phyloP scores from a whole-genome alignment of 2,888 invertebrate species.

The Zhengitettix transpicula region DNA sequence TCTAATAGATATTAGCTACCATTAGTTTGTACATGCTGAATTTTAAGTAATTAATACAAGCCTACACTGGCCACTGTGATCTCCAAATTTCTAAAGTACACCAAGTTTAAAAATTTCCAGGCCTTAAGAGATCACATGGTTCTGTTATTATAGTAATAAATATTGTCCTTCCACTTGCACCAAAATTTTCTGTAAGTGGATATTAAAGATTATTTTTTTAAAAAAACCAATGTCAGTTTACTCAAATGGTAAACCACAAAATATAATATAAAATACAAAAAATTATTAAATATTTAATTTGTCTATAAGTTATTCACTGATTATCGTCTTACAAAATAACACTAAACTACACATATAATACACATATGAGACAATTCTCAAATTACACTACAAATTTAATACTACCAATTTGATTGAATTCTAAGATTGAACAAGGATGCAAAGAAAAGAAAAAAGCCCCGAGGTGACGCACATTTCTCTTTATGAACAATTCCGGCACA shows the following conservation, averaged over 20 bases:
- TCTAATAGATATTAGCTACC: neutral
- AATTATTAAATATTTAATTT: slow-evolving; percentile 15
- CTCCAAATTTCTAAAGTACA: neutral
- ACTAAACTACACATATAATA: slow-evolving; percentile 15
- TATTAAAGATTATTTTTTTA: neutral
- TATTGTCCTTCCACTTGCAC: neutral
- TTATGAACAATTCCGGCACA: neutral
- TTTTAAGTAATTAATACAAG: neutral
- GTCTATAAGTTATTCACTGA: slow-evolving; percentile 11
- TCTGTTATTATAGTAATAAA: neutral
- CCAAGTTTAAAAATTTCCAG: neutral
- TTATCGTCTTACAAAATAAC: slow-evolving; percentile 15
- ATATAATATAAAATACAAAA: slow-evolving; percentile 16
- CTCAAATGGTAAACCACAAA: slow-evolving; percentile 6
- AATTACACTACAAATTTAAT: slow-evolving; percentile 9
- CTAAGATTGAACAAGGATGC: slow-evolving; percentile 11
- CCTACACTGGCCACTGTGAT: neutral
- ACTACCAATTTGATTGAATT: slow-evolving; percentile 10
- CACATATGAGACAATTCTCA: slow-evolving; percentile 12
- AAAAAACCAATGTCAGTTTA: slow-evolving; percentile 3
- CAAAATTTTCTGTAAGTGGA: neutral
- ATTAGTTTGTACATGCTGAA: neutral
- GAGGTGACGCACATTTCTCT: slow-evolving; percentile 11
- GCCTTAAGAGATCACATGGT: neutral
- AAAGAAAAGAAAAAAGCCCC: slow-evolving; percentile 8